Percentiles rank a stretch among this genome's conserved stretches.
Evolutionary conservation across 53 echinoderm and acorn worm species (phyloP).

Genomic region (Antedon mediterranea): DNA sequence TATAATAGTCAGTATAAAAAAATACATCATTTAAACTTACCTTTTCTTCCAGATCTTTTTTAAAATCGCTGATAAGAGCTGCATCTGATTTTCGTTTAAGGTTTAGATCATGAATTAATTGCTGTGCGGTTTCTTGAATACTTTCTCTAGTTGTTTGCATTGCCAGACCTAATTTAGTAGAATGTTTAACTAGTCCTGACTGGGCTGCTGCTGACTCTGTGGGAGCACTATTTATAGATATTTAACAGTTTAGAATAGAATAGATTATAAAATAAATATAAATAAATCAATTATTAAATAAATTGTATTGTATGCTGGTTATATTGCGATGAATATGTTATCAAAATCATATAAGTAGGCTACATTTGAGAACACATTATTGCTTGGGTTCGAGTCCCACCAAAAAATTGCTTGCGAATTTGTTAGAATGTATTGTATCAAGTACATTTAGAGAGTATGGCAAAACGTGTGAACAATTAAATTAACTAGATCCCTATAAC

Average conservation of each 20-base stretch:
- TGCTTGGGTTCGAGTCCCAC: too few relatives aligned
- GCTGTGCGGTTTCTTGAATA: constrained; percentile 57
- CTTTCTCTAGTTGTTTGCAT: constrained; percentile 23
- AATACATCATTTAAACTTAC: too few relatives aligned
- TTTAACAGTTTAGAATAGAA: neutral
- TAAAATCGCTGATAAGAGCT: constrained; percentile 56
- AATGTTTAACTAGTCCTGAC: neutral
- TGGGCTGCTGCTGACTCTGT: neutral
- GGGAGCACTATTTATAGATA: neutral
- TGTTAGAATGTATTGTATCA: too few relatives aligned
- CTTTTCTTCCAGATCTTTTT: constrained; percentile 64
- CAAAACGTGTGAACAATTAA: too few relatives aligned
- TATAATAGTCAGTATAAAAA: too few relatives aligned
- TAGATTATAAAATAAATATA: neutral
- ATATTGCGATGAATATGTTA: too few relatives aligned
- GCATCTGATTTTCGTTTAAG: constrained; percentile 82
- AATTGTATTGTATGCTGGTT: too few relatives aligned
- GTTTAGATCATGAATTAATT: constrained; percentile 80
- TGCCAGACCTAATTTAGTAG: neutral
- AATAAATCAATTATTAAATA: too few relatives aligned
- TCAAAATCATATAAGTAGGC: too few relatives aligned
- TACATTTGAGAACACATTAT: too few relatives aligned
- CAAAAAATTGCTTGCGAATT: too few relatives aligned
- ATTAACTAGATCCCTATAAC: neutral
- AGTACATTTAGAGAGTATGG: too few relatives aligned